Evolutionary conservation across 2,888 invertebrate species (phyloP).

Genomic region (Euphydryas editha): DNA sequence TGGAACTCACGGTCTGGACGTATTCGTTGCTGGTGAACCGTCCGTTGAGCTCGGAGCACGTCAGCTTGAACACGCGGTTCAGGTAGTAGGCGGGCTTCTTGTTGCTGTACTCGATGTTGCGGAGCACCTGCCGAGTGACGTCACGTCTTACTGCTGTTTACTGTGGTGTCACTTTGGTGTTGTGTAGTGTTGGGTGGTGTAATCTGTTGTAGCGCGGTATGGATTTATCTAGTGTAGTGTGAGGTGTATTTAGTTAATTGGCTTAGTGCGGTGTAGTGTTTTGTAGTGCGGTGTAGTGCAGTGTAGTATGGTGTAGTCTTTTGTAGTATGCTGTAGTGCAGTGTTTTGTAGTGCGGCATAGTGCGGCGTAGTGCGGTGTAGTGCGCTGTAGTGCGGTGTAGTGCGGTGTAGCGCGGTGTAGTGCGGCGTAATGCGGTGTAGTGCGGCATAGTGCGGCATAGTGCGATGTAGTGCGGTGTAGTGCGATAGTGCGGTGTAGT

Average conservation of each 20-base stretch:
- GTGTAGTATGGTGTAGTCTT: background rate
- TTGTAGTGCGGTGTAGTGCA: background rate
- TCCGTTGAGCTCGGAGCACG: slow-evolving; percentile 97
- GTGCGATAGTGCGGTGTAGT: too few species aligned
- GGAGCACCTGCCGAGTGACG: slow-evolving; percentile 78
- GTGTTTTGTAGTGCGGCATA: background rate
- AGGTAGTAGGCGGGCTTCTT: slow-evolving; percentile 97
- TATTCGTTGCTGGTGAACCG: slow-evolving; percentile 98
- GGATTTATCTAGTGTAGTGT: too few species aligned
- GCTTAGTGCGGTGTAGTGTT: background rate
- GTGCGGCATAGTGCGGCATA: background rate
- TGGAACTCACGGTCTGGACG: slow-evolving; percentile 89
- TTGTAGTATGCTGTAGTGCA: background rate
- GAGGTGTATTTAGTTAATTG: background rate
- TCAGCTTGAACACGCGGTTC: slow-evolving; percentile 97
- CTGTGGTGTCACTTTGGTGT: too few species aligned
- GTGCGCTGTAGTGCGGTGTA: background rate
- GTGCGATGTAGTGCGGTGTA: too few species aligned
- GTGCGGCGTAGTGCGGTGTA: background rate
- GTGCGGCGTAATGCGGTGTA: background rate
- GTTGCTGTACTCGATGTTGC: slow-evolving; percentile 96
- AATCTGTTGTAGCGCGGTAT: too few species aligned
- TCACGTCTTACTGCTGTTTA: background rate
- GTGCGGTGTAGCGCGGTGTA: too few species aligned
- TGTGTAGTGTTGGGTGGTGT: too few species aligned